A percentile compares a stretch with the other conserved stretches of the same genome.
These are phyloP conservation scores for Pachyramphus minor DNA, from an alignment of 2,113 vertebrate genomes.

Conservation along the genomic window DNA sequence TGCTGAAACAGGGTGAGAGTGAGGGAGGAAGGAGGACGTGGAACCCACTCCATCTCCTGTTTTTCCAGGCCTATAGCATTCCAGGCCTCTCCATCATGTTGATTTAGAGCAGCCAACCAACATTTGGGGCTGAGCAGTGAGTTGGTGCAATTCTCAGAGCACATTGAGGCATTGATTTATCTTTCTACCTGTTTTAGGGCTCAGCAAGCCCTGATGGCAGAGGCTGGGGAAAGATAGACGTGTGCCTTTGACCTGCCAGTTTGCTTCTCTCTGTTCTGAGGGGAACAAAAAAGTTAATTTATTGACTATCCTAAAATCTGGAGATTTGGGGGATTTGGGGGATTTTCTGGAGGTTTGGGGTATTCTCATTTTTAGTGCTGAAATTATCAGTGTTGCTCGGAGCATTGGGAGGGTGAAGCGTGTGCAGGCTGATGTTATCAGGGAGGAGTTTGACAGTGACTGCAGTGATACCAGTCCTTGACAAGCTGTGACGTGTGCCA, in stretches of 20 bases:
- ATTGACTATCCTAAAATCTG: background rate
- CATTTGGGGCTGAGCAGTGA: background rate
- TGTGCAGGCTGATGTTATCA: background rate
- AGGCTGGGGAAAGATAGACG: too few relatives aligned
- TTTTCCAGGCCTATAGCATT: background rate
- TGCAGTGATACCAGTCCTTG: background rate
- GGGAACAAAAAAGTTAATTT: background rate
- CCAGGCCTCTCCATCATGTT: background rate
- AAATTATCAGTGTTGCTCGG: background rate
- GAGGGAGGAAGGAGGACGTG: background rate
- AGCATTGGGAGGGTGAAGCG: background rate
- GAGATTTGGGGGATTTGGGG: too few relatives aligned
- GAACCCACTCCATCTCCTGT: background rate
- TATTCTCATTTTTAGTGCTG: background rate
- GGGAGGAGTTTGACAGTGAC: background rate
- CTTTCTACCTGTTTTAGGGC: background rate
- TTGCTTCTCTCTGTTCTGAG: background rate
- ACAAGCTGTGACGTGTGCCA: background rate
- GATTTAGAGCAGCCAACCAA: background rate
- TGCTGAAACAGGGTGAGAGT: background rate
- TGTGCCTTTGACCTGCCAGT: background rate
- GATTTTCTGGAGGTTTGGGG: too few relatives aligned
- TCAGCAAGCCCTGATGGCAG: background rate
- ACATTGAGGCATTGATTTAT: background rate
- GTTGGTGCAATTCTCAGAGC: background rate